A percentile compares a stretch with the other conserved stretches of the same genome.
These are phyloP conservation scores for Xiphophorus hellerii DNA, from an alignment of 2,113 vertebrate genomes.

Conservation along the genomic window DNA sequence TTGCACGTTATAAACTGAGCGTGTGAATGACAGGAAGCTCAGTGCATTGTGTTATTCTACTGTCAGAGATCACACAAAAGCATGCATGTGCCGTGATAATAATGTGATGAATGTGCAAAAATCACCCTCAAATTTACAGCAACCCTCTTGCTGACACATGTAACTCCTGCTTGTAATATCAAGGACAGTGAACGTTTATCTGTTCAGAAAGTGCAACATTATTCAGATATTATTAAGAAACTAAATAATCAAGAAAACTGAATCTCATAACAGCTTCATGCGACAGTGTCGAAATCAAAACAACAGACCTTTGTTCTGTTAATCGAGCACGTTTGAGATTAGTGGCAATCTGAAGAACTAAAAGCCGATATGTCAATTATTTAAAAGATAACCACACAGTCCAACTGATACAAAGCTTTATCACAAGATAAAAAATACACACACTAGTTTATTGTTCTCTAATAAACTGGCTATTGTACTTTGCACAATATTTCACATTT, in stretches of 20 bases:
- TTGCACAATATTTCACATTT: too few relatives aligned
- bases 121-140: neutral
- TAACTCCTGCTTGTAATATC: neutral
- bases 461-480: too few relatives aligned
- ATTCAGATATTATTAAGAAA: constrained; percentile 1
- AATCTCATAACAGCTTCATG: neutral
- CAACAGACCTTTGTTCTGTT: neutral
- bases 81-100: neutral
- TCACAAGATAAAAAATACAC: neutral
- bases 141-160: neutral
- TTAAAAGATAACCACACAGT: neutral
- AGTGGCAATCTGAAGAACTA: neutral
- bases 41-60: neutral
- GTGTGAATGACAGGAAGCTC: constrained; percentile 27
- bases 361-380: neutral
- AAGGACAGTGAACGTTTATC: neutral
- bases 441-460: neutral
- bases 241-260: neutral
- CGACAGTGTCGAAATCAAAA: neutral
- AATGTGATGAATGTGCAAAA: neutral
- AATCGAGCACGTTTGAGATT: neutral
- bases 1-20: neutral
- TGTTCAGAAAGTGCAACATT: constrained; percentile 38
- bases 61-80: neutral
- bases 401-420: neutral